These are phyloP conservation scores for Urocolius indicus DNA, from an alignment of 2,113 vertebrate species.

Conservation along the genomic window DNA sequence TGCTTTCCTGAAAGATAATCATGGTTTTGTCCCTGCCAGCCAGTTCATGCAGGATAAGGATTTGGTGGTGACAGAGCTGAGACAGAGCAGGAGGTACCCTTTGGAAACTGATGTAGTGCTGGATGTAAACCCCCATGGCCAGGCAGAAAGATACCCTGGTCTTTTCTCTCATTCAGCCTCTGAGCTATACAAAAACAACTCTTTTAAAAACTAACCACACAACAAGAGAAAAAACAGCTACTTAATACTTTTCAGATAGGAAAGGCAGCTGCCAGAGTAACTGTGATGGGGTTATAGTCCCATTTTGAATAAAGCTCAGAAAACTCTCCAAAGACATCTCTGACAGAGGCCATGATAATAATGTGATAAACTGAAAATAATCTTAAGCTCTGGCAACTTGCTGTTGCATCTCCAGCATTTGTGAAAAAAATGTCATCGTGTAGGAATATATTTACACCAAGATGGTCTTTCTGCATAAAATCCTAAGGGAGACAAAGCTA, in stretches of 20 bases:
- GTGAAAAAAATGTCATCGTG: neutral
- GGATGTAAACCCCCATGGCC: rapidly evolving
- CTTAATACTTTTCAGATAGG: neutral
- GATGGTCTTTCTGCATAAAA: neutral
- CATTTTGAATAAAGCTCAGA: neutral
- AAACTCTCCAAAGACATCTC: neutral
- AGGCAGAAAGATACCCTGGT: neutral
- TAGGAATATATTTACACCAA: neutral
- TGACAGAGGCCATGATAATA: neutral
- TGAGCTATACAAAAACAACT: neutral
- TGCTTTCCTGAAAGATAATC: neutral
- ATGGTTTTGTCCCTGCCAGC: neutral
- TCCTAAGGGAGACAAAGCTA: neutral
- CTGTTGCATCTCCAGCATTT: neutral
- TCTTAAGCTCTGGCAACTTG: neutral
- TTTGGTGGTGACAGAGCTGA: neutral
- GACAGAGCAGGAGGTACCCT: neutral
- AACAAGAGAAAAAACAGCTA: neutral
- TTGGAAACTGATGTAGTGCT: neutral
- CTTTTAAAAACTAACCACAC: neutral
- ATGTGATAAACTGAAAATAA: neutral
- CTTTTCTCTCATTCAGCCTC: neutral
- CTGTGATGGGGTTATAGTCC: neutral
- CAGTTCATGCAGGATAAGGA: neutral
- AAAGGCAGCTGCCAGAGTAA: neutral